Base-by-base conservation (phyloP, 2,888 invertebrate species). In the Ischnus inquisitorius region DNA sequence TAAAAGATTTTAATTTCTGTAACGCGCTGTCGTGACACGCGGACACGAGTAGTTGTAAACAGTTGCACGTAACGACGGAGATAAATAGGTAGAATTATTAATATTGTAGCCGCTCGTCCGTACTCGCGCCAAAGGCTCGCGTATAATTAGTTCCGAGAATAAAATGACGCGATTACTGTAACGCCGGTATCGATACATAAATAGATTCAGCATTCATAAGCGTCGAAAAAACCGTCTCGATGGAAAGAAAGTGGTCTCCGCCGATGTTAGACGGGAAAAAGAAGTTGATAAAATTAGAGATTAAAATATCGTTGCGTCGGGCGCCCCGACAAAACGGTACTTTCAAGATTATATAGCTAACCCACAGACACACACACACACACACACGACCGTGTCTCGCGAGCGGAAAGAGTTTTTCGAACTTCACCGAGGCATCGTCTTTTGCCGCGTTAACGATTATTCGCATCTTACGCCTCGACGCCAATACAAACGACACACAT, bases 331-430 rank as follows among this genome's bases (percentile, higher is more conserved):
- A 72, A 74, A 74, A 74, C 74, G 79, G 79, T 74, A 79, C 72
- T 74, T 79, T 72, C 54, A 79, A 65, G 79, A 65, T 79, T 64
- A 65, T 65, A 65, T 14, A 54, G 65, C 34, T 65, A 54, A 54
- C 25, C 3, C 28, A 25, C 22, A 60, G 48, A 25, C 62, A 54
- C 25, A 3, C 28, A 25, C 22, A 60, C 62, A 54, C 25, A 3
- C 28, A 25, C 22, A 60, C 62, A 25, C 62, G 68, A 54, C 67
- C 12, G 48, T 16, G 48, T 51, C 62, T 75, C 41, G 62, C 0
- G 60, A 39, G 68, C 25, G 65, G 57, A 60, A 67, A 41, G 48
- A 5, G 39, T 43, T 71, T 54, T 28, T 48, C 65, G 67, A 43
- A n/a, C 64, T 22, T 41, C 39, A 67, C 41, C 43, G 28, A 28